Conservation (phyloP, 1,140 invertebrate species). For the Temnothorax curvispinosus region DNA sequence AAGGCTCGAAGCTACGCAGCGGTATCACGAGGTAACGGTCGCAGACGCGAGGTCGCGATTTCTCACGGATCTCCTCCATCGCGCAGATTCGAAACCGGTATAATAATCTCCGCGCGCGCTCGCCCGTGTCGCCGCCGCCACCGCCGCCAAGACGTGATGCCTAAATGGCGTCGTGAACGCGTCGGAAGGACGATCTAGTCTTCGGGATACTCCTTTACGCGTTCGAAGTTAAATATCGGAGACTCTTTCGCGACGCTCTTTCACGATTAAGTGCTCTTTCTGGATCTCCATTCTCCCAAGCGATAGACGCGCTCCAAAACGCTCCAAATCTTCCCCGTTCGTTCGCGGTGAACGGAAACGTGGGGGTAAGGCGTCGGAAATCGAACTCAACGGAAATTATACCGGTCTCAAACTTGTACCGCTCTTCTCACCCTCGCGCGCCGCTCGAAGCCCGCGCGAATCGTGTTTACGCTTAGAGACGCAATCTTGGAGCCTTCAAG, state of each 20-base stretch:
- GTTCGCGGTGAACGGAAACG: not conserved
- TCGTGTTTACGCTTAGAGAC: not conserved
- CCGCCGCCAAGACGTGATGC: slow-evolving; percentile 10
- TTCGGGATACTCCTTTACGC: not conserved
- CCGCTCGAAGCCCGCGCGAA: not conserved
- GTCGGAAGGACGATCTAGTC: slow-evolving; percentile 27
- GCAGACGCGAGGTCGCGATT: slow-evolving; percentile 42
- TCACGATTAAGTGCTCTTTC: not conserved
- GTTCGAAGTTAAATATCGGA: not conserved
- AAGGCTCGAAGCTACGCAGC: not conserved
- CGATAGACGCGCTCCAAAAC: not conserved
- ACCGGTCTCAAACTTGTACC: not conserved
- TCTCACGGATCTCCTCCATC: slow-evolving; percentile 41
- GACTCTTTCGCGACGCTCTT: no score
- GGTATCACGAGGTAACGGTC: slow-evolving; percentile 28
- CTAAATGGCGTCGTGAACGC: slow-evolving; percentile 40
- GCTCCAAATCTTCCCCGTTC: not conserved
- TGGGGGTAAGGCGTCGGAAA: not conserved
- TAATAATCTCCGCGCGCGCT: slow-evolving; percentile 46
- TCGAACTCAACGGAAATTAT: not conserved
- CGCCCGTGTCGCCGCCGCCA: not conserved
- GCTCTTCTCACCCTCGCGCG: not conserved
- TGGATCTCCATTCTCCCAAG: not conserved
- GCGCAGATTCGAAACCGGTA: slow-evolving; percentile 52
- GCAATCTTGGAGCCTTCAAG: not conserved